Evolutionary conservation across 2,888 invertebrate species (phyloP), one percentile per base, ranked within the genome.

Genomic region (Patella caerulea): DNA sequence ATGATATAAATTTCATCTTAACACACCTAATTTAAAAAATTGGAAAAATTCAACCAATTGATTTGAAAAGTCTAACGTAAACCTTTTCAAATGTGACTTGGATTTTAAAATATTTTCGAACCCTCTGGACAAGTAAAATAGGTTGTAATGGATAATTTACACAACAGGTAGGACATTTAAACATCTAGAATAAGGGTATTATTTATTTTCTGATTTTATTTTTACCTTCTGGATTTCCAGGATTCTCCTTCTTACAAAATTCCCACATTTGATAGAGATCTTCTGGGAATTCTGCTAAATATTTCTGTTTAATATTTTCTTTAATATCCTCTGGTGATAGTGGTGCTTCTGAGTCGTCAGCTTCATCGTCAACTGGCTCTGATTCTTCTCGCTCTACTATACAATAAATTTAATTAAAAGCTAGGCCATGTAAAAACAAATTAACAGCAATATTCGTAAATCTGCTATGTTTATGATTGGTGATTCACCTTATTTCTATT

Each of bases 251-350:
- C 87, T 93, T 93, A 80, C 96, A 94, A 87, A 96, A 95, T 72
- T 96, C 94, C 94, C 95, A 97, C 90, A 98, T 96, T 78, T 94
- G 93, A 87, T 94, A 97, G 91, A 98, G 98, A 91, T 98, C 97
- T n/a, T 93, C 90, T 0, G 98, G 97, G 96, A 98, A 97, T 81
- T 95, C 94, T 0, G 96, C 94, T 53, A 96, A 91, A 91, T 97
- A 97, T 83, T 96, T 94, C 76, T 95, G 93, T 85, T 95, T 94
- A 73, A 96, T 94, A 83, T 93, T 94, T 79, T 91, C 89, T 87
- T 92, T 93, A 75, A 92, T 91, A 84, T 93, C 93, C 73, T 91
- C 90, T 45, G 93, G 92, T 74, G 85, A 93, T 90, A 87, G 84
- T 17, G 90, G 87, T 19, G 77, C 75, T 53, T 77, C 81, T 29